Conservation (phyloP, 2,797 vertebrate genomes). For the Rhodeus uyekii region DNA sequence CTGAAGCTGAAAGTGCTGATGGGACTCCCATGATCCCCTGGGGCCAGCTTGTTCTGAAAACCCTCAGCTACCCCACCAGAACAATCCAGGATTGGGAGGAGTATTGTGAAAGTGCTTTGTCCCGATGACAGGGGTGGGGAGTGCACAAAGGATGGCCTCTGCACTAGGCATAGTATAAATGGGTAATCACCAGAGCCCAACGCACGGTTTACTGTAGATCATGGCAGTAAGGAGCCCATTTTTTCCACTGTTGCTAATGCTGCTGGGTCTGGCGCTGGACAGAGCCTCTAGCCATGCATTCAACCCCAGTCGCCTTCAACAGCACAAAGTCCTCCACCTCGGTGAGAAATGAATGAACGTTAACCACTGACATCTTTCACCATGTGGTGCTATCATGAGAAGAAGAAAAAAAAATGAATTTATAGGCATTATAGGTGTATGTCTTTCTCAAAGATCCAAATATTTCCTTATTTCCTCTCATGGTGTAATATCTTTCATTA, state of each 20-base stretch:
- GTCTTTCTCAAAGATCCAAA: slow-evolving; percentile 36
- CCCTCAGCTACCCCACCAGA: slow-evolving; percentile 68
- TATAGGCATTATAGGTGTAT: slow-evolving; percentile 16
- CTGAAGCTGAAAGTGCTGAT: slow-evolving; percentile 74
- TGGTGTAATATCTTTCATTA: slow-evolving; percentile 14
- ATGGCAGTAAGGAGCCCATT: slow-evolving; percentile 68
- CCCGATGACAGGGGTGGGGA: slow-evolving; percentile 37
- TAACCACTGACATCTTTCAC: slow-evolving; percentile 2
- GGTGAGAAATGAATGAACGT: slow-evolving; percentile 65
- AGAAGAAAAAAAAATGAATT: background rate
- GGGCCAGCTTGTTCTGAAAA: slow-evolving; percentile 66
- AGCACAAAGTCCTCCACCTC: slow-evolving; percentile 74
- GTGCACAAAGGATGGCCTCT: slow-evolving; percentile 51
- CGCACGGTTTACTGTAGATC: slow-evolving; percentile 67
- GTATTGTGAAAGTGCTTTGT: slow-evolving; percentile 76
- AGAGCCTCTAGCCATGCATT: slow-evolving; percentile 68
- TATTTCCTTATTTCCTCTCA: slow-evolving; percentile 22
- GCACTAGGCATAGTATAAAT: slow-evolving; percentile 62
- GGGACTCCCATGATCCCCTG: slow-evolving; percentile 60
- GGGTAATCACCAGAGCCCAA: slow-evolving; percentile 41
- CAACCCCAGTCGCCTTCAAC: slow-evolving; percentile 62
- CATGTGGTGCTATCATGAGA: background rate
- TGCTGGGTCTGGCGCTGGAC: slow-evolving; percentile 67
- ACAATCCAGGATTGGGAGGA: slow-evolving; percentile 68
- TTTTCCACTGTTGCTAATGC: slow-evolving; percentile 66